Evolutionary conservation across 2,888 invertebrate genomes (phyloP).

Genomic region (Ommatoiulus sabulosus): DNA sequence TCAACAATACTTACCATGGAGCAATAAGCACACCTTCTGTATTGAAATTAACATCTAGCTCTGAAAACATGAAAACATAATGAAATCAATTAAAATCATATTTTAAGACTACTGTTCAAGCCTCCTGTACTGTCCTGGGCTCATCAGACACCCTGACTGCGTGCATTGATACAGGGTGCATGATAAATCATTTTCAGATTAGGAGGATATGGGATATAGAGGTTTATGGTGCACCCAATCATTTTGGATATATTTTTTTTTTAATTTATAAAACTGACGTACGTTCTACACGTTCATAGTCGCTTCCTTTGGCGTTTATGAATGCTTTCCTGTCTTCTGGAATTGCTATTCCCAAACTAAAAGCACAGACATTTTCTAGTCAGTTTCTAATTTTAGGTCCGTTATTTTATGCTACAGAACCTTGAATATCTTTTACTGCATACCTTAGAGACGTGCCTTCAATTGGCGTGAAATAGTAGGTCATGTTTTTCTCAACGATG

Average conservation of each 20-base stretch:
- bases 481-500: constrained; percentile 64
- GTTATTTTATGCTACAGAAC: too few relatives aligned
- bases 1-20: not conserved
- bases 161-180: too few relatives aligned
- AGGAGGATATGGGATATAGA: too few relatives aligned
- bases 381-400: too few relatives aligned
- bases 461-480: constrained; percentile 65
- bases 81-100: not conserved
- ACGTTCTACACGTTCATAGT: constrained; percentile 1
- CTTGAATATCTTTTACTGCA: too few relatives aligned
- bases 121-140: too few relatives aligned
- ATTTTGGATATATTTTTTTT: too few relatives aligned
- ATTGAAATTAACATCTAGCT: not conserved
- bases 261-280: not conserved
- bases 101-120: too few relatives aligned
- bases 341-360: constrained; percentile 60
- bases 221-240: too few relatives aligned
- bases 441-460: constrained; percentile 67
- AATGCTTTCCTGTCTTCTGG: constrained; percentile 58
- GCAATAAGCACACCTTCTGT: not conserved
- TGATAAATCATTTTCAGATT: too few relatives aligned
- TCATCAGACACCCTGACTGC: too few relatives aligned
- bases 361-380: not conserved
- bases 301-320: not conserved
- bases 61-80: not conserved